Percentiles rank a stretch among this genome's conserved stretches.
Evolutionary conservation across 2,797 vertebrate species (phyloP).

Genomic region (Hyperoplus lanceolatus): DNA sequence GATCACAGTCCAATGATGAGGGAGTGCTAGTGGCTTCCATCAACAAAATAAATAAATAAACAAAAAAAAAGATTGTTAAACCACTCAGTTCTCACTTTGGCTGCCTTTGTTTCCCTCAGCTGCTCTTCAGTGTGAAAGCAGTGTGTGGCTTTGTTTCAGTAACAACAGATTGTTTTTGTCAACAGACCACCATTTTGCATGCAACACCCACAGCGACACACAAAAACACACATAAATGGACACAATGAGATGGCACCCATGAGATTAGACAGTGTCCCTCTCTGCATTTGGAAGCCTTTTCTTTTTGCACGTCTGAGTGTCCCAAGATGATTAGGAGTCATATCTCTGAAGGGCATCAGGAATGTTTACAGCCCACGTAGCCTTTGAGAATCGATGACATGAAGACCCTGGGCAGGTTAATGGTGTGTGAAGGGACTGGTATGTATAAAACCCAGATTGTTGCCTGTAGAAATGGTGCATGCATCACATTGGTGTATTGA

Average conservation of each 20-base stretch:
- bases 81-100: conserved; percentile 59
- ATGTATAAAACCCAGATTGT: conserved; percentile 76
- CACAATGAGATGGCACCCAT: conserved; percentile 36
- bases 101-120: conserved; percentile 59
- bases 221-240: conserved; percentile 40
- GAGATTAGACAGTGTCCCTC: conserved; percentile 37
- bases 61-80: conserved; percentile 55
- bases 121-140: conserved; percentile 55
- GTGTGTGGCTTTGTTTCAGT: conserved; percentile 45
- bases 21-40: conserved; percentile 37
- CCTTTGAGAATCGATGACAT: conserved; percentile 78
- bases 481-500: conserved; percentile 66
- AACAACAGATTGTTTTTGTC: conserved; percentile 58
- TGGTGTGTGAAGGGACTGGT: conserved; percentile 76
- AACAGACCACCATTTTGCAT: conserved; percentile 64
- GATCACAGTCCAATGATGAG: conserved; percentile 54
- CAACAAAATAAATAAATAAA: conserved; percentile 48
- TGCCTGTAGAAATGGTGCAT: conserved; percentile 71
- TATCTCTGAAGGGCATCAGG: conserved; percentile 78
- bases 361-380: conserved; percentile 72
- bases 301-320: conserved; percentile 44
- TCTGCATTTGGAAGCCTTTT: conserved; percentile 43
- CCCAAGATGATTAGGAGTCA: conserved; percentile 69
- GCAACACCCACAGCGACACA: conserved; percentile 22
- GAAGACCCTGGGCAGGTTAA: conserved; percentile 76